Conservation (phyloP, 2,888 invertebrate genomes). For the Epinotia demarniana region DNA sequence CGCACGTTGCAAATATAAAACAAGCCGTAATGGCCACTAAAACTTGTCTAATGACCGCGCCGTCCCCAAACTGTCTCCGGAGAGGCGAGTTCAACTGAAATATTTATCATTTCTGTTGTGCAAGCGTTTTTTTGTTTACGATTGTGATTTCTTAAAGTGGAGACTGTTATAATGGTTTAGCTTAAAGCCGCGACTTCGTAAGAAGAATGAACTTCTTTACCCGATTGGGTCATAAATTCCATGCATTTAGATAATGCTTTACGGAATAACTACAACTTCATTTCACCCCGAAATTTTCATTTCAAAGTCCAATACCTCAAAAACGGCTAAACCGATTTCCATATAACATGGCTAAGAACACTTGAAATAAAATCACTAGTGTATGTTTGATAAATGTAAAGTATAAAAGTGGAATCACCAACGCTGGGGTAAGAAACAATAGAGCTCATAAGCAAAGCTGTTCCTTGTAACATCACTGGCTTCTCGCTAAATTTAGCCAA, state of each 20-base stretch:
- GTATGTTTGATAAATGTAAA: neutral
- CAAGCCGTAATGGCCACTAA: conserved; percentile 74
- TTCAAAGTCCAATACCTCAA: no score
- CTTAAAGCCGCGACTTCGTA: neutral
- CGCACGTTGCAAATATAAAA: conserved; percentile 69
- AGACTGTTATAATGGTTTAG: neutral
- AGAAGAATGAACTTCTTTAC: neutral
- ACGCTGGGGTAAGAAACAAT: neutral
- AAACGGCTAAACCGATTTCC: no score
- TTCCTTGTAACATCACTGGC: conserved; percentile 20
- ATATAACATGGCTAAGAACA: no score
- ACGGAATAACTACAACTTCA: neutral
- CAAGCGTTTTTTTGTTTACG: conserved; percentile 56
- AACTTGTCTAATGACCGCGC: conserved; percentile 76
- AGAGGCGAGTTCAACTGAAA: conserved; percentile 68
- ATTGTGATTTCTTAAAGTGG: conserved; percentile 44
- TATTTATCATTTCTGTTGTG: conserved; percentile 69
- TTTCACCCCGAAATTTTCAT: no score
- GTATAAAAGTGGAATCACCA: neutral
- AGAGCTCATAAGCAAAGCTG: neutral
- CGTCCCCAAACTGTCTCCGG: conserved; percentile 75
- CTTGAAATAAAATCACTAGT: no score
- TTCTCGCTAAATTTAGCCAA: conserved; percentile 56
- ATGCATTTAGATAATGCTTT: neutral
- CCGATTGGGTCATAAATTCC: neutral